Percentiles rank a stretch among this genome's conserved stretches.
phyloP scores from a whole-genome alignment of 64 coral and sea anemone species.

The Acropora tenuis region DNA sequence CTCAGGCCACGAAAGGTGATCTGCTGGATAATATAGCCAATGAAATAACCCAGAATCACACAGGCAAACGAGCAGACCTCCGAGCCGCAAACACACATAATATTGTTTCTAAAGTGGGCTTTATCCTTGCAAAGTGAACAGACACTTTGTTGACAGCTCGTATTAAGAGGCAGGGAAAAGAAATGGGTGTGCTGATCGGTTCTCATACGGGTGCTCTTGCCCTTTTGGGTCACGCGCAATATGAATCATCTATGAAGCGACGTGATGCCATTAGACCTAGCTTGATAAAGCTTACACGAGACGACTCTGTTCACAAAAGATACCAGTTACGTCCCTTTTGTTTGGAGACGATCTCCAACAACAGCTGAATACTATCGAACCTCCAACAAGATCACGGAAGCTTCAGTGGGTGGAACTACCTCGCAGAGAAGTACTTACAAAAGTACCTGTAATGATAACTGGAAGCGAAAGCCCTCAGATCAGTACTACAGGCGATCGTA shows the following conservation, averaged over 20 bases:
- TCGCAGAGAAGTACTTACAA: background rate
- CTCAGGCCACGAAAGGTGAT: background rate
- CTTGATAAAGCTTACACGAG: slow-evolving; percentile 62
- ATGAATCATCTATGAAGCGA: slow-evolving; percentile 51
- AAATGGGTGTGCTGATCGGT: slow-evolving; percentile 36
- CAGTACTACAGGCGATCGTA: slow-evolving; percentile 21
- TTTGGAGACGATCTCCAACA: slow-evolving; percentile 60
- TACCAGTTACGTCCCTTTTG: slow-evolving; percentile 28
- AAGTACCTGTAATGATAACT: slow-evolving; percentile 5
- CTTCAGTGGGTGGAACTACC: background rate
- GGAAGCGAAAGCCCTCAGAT: too few species aligned
- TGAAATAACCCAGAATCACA: slow-evolving; percentile 29
- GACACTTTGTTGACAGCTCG: slow-evolving; percentile 46
- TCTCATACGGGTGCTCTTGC: slow-evolving; percentile 62
- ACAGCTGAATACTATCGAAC: slow-evolving; percentile 55
- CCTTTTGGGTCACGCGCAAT: slow-evolving; percentile 56
- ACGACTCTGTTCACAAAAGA: slow-evolving; percentile 44
- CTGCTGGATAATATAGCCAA: slow-evolving; percentile 37
- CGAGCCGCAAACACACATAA: slow-evolving; percentile 30
- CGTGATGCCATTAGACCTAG: slow-evolving; percentile 57
- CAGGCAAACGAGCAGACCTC: slow-evolving; percentile 27
- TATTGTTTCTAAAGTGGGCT: slow-evolving; percentile 40
- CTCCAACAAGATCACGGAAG: slow-evolving; percentile 46
- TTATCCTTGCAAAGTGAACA: slow-evolving; percentile 50
- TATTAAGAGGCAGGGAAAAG: background rate